A percentile compares a stretch with the other conserved stretches of the same genome.
These are phyloP conservation scores for Pachypanchax playfairii DNA, from an alignment of 2,113 vertebrate species.

Conservation along the genomic window DNA sequence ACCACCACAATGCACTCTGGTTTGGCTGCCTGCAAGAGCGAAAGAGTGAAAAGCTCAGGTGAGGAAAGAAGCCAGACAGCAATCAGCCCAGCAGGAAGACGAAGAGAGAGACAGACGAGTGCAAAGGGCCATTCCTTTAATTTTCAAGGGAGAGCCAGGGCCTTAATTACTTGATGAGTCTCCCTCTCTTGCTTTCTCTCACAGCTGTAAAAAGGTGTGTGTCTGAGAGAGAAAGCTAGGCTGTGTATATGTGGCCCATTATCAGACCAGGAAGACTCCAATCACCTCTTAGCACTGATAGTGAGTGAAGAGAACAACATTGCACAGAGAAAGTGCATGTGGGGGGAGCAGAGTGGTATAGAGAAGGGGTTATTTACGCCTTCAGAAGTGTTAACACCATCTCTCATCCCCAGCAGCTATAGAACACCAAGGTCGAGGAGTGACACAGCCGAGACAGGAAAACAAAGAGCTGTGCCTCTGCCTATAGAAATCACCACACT, in stretches of 20 bases:
- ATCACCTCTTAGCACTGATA: slow-evolving; percentile 65
- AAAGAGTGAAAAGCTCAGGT: slow-evolving; percentile 71
- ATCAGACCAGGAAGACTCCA: slow-evolving; percentile 69
- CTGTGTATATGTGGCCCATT: slow-evolving; percentile 54
- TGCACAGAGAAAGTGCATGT: slow-evolving; percentile 18
- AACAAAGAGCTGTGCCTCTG: slow-evolving; percentile 28
- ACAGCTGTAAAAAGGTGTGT: slow-evolving; percentile 33
- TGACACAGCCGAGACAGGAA: slow-evolving; percentile 49
- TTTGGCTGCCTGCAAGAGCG: slow-evolving; percentile 65
- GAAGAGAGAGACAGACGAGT: slow-evolving; percentile 34
- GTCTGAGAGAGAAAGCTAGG: slow-evolving; percentile 9
- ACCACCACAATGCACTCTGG: slow-evolving; percentile 67
- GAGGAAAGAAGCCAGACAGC: slow-evolving; percentile 73
- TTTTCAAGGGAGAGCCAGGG: slow-evolving; percentile 75
- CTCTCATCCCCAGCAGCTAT: slow-evolving; percentile 63
- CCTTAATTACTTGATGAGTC: slow-evolving; percentile 78
- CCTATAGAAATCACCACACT: slow-evolving; percentile 29
- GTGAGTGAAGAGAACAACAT: slow-evolving; percentile 57
- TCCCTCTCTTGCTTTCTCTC: slow-evolving; percentile 55
- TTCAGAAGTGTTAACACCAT: slow-evolving; percentile 66
- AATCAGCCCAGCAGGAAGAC: slow-evolving; percentile 72
- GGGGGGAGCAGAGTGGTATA: slow-evolving; percentile 7
- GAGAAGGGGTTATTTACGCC: slow-evolving; percentile 61
- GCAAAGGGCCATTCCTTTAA: slow-evolving; percentile 78
- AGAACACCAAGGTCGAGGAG: slow-evolving; percentile 68